A percentile compares a stretch with the other conserved stretches of the same genome.
phyloP scores from a whole-genome alignment of 2,113 vertebrate species.

The Synchiropus splendidus region DNA sequence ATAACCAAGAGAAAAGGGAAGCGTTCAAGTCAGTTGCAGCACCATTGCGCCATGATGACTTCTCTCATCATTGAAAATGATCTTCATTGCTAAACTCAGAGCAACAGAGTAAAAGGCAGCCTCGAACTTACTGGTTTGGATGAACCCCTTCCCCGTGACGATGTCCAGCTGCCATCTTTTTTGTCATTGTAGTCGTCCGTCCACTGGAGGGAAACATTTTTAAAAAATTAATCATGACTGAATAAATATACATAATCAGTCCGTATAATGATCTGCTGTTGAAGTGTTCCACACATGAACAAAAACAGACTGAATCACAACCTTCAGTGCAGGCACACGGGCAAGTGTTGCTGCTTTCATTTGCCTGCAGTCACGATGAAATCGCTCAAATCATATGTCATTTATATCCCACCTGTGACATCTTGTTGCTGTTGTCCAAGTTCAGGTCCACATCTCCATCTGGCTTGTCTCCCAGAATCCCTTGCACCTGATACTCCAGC shows the following conservation, averaged over 20 bases:
- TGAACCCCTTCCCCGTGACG: constrained; percentile 74
- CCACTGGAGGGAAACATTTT: constrained; percentile 80
- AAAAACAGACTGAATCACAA: neutral
- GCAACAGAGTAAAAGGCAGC: neutral
- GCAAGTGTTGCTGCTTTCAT: too few relatives aligned
- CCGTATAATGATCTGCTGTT: too few relatives aligned
- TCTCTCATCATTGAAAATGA: too few relatives aligned
- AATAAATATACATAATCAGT: too few relatives aligned
- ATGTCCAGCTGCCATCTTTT: constrained; percentile 78
- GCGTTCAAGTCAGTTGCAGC: too few relatives aligned
- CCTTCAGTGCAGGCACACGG: too few relatives aligned
- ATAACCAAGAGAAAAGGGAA: too few relatives aligned
- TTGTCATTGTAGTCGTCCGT: constrained; percentile 81
- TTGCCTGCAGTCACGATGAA: neutral
- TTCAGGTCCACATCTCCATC: constrained; percentile 75
- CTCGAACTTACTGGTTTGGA: constrained; percentile 68
- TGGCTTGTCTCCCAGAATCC: constrained; percentile 82
- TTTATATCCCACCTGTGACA: constrained; percentile 82
- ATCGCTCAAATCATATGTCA: neutral
- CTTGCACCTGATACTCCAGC: constrained; percentile 96
- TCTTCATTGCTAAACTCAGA: too few relatives aligned
- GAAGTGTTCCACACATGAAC: too few relatives aligned
- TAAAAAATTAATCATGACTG: too few relatives aligned
- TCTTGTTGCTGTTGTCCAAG: constrained; percentile 70
- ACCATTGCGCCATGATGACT: too few relatives aligned